phyloP scores from a whole-genome alignment of 2,888 invertebrate species.

The Nycteola revayana region DNA sequence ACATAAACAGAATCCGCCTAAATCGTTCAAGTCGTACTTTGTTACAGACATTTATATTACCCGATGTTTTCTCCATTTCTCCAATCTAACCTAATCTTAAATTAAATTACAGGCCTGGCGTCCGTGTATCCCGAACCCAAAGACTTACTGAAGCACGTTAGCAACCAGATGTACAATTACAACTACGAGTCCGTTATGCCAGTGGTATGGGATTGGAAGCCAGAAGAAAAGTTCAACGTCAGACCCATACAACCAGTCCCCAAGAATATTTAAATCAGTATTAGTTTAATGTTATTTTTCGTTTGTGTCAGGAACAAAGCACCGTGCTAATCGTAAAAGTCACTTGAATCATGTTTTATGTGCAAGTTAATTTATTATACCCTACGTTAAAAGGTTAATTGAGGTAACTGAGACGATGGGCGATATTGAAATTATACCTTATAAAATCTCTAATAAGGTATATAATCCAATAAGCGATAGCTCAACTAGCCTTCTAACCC shows the following conservation, averaged over 20 bases:
- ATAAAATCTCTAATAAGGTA: too few species aligned
- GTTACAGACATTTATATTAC: too few species aligned
- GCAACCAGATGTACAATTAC: slow-evolving; percentile 88
- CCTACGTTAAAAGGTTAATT: too few species aligned
- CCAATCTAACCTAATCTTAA: background rate
- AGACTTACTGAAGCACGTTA: slow-evolving; percentile 87
- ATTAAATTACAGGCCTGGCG: slow-evolving; percentile 86
- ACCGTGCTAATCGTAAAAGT: slow-evolving; percentile 19
- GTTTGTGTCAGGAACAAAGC: slow-evolving; percentile 20
- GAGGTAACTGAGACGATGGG: too few species aligned
- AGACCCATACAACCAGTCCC: slow-evolving; percentile 71
- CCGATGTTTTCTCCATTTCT: too few species aligned
- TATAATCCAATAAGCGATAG: too few species aligned
- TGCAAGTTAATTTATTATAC: too few species aligned
- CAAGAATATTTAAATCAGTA: slow-evolving; percentile 67
- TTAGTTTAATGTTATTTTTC: slow-evolving; percentile 27
- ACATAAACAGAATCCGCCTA: too few species aligned
- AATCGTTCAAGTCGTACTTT: too few species aligned
- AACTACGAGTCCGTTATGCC: slow-evolving; percentile 91
- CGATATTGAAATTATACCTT: too few species aligned
- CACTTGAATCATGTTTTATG: too few species aligned
- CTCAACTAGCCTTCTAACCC: too few species aligned
- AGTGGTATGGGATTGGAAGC: slow-evolving; percentile 84
- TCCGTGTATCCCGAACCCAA: slow-evolving; percentile 93
- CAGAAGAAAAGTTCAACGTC: slow-evolving; percentile 70